Evolutionary conservation across 2,113 vertebrate species (phyloP), one percentile per base, ranked within the genome.

Genomic region (Cottus gobio): DNA sequence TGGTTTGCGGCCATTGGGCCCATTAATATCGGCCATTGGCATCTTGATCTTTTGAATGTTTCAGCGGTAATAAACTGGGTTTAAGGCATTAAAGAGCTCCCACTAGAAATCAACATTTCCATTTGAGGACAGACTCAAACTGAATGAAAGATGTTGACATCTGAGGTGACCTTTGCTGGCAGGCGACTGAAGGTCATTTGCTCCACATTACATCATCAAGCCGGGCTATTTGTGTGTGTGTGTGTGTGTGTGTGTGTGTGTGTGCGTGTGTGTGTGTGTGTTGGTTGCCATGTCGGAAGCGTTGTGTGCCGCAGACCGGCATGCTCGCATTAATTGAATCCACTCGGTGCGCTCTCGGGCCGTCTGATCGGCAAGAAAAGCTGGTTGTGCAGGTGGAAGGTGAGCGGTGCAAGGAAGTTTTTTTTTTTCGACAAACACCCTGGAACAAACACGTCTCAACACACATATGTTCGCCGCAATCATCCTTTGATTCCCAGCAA

Each of bases 401-500:
- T 61, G 7, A 48, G 31, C 26, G 18, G 24, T 13, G 30, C 24
- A 74, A 71, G 78, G 52, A 74, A 7, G 13, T 26, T 7, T 61
- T 7, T 61, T 80, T 22, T 60, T 61, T 80, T 22, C 56, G 65
- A 71, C n/a, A 84, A 0, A 57, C 61, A 77, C 24, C 36, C 36
- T 11, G 36, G 16, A 24, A 60, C 54, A 80, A 73, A 84, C 36
- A 52, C 58, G 31, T 24, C 71, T 79, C 57, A 75, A 87, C 63
- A 67, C 66, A 80, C 84, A 84, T 80, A 85, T 90, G 84, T 86
- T 91, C 46, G 2, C 48, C 57, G 64, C 71, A 71, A 77, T 82
- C 70, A 62, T n/a, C 60, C 86, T 88, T 90, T 90, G 77, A 90
- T 89, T 87, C 34, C 58, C 24, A n/a, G n/a, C 76, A 65, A 78